These are phyloP conservation scores for Frankliniella intonsa DNA, from an alignment of 2,888 invertebrate genomes.

Conservation along the genomic window DNA sequence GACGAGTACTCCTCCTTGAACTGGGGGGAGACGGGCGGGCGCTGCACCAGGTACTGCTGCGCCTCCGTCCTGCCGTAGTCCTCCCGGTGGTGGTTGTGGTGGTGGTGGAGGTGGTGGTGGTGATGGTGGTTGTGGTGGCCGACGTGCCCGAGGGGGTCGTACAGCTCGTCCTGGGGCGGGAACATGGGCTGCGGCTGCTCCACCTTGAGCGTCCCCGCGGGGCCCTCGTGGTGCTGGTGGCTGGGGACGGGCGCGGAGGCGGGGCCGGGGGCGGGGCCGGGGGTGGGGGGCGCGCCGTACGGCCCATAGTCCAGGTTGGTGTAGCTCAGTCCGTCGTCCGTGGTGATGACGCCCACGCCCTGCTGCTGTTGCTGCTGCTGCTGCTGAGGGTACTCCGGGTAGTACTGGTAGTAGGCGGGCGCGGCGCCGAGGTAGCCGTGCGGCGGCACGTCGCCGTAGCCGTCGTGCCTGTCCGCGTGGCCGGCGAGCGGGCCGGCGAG, in stretches of 20 bases:
- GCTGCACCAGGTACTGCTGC: constrained; percentile 41
- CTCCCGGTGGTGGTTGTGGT: constrained; percentile 51
- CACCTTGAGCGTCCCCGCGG: constrained; percentile 44
- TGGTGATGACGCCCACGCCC: constrained; percentile 62
- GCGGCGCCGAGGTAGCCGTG: constrained; percentile 39
- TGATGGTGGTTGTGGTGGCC: constrained; percentile 38
- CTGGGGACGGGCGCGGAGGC: constrained; percentile 38
- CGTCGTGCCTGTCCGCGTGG: constrained; percentile 44
- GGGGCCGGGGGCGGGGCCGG: constrained; percentile 40
- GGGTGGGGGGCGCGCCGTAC: constrained; percentile 34
- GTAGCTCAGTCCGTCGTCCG: constrained; percentile 82
- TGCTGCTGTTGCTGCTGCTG: constrained; percentile 47
- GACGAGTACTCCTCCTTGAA: constrained; percentile 59
- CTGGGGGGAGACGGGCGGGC: constrained; percentile 48
- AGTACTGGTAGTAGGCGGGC: constrained; percentile 45
- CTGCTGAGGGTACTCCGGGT: constrained; percentile 49
- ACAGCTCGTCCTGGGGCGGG: constrained; percentile 37
- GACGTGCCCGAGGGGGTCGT: constrained; percentile 35
- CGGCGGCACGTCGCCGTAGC: constrained; percentile 50
- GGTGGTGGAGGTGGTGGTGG: constrained; percentile 42
- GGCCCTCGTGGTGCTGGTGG: constrained; percentile 44
- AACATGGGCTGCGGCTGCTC: constrained; percentile 49
- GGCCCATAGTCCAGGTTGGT: constrained; percentile 77
- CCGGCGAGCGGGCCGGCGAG: constrained; percentile 46
- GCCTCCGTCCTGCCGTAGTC: constrained; percentile 50